phyloP scores from a whole-genome alignment of 2,113 vertebrate species.

The Daphoenositta chrysoptera region DNA sequence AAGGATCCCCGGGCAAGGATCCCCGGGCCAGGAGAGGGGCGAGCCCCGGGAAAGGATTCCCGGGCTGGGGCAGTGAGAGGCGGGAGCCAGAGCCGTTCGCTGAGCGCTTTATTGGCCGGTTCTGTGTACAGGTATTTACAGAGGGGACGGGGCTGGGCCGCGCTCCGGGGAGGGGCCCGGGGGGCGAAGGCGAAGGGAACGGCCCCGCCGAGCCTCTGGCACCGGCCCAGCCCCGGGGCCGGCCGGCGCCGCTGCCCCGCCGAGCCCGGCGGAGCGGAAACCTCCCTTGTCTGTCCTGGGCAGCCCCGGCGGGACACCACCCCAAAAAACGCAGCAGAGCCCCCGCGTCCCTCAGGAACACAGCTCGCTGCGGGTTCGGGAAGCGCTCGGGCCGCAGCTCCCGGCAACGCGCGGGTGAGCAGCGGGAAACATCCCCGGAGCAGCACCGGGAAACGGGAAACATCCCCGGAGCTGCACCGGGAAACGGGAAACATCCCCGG shows the following conservation, averaged over 20 bases:
- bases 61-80: neutral
- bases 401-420: neutral
- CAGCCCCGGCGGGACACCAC: fast-evolving
- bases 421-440: too few relatives aligned
- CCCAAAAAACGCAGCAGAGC: neutral
- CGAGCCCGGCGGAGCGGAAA: neutral
- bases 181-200: neutral
- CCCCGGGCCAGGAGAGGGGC: neutral
- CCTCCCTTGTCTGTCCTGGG: fast-evolving
- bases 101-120: neutral
- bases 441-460: too few relatives aligned
- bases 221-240: too few relatives aligned
- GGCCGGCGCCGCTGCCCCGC: neutral
- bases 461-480: neutral
- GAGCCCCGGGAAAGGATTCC: neutral
- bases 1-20: too few relatives aligned
- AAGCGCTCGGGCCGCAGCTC: neutral
- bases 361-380: neutral
- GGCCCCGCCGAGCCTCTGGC: neutral
- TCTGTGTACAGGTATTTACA: slow-evolving; percentile 4
- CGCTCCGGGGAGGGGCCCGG: neutral
- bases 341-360: fast-evolving
- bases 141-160: neutral
- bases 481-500: neutral
- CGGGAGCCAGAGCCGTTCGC: neutral